A percentile compares a stretch with the other conserved stretches of the same genome.
phyloP scores from a whole-genome alignment of 1,140 invertebrate genomes.

The Ostrea denselamellosa region DNA sequence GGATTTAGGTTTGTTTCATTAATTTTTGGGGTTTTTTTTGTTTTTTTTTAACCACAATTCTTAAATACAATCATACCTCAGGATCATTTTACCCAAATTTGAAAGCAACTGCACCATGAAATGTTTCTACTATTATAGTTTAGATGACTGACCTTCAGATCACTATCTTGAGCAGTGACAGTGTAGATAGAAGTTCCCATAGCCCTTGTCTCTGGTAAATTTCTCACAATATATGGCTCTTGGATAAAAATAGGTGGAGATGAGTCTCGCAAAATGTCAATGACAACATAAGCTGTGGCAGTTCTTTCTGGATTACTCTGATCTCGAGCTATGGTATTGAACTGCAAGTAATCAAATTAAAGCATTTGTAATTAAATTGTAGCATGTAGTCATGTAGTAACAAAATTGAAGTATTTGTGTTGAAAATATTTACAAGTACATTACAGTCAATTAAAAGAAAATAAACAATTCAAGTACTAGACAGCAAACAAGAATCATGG shows the following conservation, averaged over 20 bases:
- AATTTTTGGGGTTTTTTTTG: too few species aligned
- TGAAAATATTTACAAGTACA: too few species aligned
- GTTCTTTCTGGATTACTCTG: slow-evolving; percentile 42
- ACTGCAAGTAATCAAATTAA: slow-evolving; percentile 31
- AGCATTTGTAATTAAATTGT: neutral
- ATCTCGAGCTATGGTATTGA: slow-evolving; percentile 35
- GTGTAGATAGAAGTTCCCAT: slow-evolving; percentile 48
- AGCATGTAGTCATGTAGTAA: too few species aligned
- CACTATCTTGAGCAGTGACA: slow-evolving; percentile 55
- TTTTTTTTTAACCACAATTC: too few species aligned
- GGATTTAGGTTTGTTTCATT: too few species aligned
- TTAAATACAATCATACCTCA: too few species aligned
- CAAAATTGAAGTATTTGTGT: neutral
- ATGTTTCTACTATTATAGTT: too few species aligned
- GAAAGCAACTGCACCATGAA: too few species aligned
- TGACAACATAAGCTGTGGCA: slow-evolving; percentile 45
- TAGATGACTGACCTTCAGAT: slow-evolving; percentile 55
- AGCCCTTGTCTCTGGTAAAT: slow-evolving; percentile 24
- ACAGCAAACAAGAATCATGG: neutral
- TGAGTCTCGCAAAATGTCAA: slow-evolving; percentile 58
- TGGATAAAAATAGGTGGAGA: slow-evolving; percentile 55
- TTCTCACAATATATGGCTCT: slow-evolving; percentile 32
- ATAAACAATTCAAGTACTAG: neutral
- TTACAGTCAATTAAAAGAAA: too few species aligned
- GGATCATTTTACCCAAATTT: too few species aligned